A percentile compares a stretch with the other conserved stretches of the same genome.
Conservation (phyloP, 2,113 vertebrate genomes). For the Protobothrops flavoviridis region DNA sequence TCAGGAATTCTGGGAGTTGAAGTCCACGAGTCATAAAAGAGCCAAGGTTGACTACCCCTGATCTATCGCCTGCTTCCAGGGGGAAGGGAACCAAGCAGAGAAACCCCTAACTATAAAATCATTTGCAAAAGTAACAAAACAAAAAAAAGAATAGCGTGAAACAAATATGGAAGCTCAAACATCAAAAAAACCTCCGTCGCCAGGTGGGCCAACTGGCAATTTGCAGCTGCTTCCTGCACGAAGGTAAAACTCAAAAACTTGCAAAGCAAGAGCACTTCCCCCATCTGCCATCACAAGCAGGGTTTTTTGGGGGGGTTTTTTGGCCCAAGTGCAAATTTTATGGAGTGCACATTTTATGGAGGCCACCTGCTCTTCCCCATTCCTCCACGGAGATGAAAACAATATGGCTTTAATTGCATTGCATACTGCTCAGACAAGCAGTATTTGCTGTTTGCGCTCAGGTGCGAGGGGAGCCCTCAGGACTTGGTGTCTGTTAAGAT, state of each 20-base stretch:
- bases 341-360: neutral
- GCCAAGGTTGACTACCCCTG: too few species aligned
- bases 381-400: neutral
- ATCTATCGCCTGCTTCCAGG: too few species aligned
- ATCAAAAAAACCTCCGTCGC: constrained; percentile 44
- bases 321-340: too few species aligned
- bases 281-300: constrained; percentile 9
- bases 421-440: neutral
- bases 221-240: constrained; percentile 48
- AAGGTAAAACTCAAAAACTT: constrained; percentile 42
- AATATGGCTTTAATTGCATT: neutral
- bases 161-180: constrained; percentile 46
- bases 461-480: neutral
- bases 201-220: constrained; percentile 11
- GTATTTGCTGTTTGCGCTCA: neutral
- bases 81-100: neutral
- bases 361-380: neutral
- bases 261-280: constrained; percentile 13
- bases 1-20: too few species aligned
- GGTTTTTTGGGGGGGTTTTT: neutral
- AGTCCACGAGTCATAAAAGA: too few species aligned
- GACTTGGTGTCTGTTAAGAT: neutral
- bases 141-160: constrained; percentile 1
- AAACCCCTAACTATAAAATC: neutral
- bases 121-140: neutral